Evolutionary conservation across 53 echinoderm and acorn worm genomes (phyloP).

Genomic region (Crossaster papposus): DNA sequence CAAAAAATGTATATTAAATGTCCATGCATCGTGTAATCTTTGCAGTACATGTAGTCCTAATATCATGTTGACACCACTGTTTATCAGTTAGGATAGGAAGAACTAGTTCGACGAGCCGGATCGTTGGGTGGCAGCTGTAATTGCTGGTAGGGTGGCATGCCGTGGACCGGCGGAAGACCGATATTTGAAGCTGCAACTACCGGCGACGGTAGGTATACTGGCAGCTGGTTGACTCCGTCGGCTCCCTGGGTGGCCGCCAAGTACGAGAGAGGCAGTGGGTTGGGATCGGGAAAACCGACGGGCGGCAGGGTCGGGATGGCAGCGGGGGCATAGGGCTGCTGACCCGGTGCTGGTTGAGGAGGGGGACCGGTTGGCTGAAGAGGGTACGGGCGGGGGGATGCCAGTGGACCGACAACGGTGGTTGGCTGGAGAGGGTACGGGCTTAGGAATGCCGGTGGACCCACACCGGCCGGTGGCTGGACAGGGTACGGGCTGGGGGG

Average conservation of each 20-base stretch:
- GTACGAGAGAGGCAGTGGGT: slow-evolving; percentile 28
- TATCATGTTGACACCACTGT: neutral
- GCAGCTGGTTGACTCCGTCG: slow-evolving; percentile 15
- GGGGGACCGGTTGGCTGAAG: neutral
- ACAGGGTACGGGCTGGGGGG: slow-evolving; percentile 11
- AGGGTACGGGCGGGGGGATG: slow-evolving; percentile 8
- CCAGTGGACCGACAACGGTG: neutral
- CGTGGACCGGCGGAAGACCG: neutral
- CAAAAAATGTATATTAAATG: too few species aligned
- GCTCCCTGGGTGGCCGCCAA: slow-evolving; percentile 3
- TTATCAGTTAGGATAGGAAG: neutral
- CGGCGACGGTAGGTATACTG: slow-evolving; percentile 13
- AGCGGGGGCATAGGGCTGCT: neutral
- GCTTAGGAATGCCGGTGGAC: neutral
- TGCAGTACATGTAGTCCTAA: too few species aligned
- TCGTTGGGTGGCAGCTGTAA: neutral
- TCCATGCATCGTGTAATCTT: too few species aligned
- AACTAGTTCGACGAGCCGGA: neutral
- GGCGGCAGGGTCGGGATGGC: neutral
- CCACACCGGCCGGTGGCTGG: neutral
- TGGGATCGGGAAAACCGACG: slow-evolving; percentile 7
- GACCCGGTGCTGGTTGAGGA: neutral
- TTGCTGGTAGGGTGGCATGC: neutral
- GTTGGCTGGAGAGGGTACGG: slow-evolving; percentile 14
- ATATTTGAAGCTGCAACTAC: neutral